Evolutionary conservation across 2,888 invertebrate genomes (phyloP).

Genomic region (Alloplasta piceator): DNA sequence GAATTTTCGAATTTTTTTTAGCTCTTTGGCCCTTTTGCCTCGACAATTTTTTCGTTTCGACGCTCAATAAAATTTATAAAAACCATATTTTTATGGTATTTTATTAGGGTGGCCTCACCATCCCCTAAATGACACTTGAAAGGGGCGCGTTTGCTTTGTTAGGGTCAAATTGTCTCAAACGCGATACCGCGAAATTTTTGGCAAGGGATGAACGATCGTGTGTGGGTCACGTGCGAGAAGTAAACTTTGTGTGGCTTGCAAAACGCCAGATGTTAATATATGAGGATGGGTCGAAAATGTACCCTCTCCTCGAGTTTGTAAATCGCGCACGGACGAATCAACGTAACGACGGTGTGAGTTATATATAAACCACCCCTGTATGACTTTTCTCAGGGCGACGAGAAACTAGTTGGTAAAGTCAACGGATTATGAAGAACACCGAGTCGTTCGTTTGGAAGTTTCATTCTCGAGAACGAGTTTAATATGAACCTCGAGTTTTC

Average conservation of each 20-base stretch:
- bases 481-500: slow-evolving; percentile 12
- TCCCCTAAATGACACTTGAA: background rate
- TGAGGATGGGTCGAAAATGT: too few species aligned
- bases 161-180: slow-evolving; percentile 59
- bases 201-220: slow-evolving; percentile 31
- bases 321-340: too few species aligned
- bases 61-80: too few species aligned
- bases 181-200: slow-evolving; percentile 41
- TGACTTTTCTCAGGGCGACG: slow-evolving; percentile 40
- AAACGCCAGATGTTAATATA: background rate
- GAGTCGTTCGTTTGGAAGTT: slow-evolving; percentile 35
- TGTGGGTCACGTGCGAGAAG: slow-evolving; percentile 39
- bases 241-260: slow-evolving; percentile 48
- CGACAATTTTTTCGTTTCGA: too few species aligned
- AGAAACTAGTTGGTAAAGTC: slow-evolving; percentile 54
- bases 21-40: too few species aligned
- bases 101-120: too few species aligned
- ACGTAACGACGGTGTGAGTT: background rate
- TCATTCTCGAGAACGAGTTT: slow-evolving; percentile 14
- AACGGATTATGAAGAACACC: slow-evolving; percentile 51
- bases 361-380: slow-evolving; percentile 26
- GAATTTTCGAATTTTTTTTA: too few species aligned
- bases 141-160: slow-evolving; percentile 56
- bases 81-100: too few species aligned
- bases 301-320: too few species aligned